Conservation (phyloP, 1,140 invertebrate species). For the Drosophila sechellia region DNA sequence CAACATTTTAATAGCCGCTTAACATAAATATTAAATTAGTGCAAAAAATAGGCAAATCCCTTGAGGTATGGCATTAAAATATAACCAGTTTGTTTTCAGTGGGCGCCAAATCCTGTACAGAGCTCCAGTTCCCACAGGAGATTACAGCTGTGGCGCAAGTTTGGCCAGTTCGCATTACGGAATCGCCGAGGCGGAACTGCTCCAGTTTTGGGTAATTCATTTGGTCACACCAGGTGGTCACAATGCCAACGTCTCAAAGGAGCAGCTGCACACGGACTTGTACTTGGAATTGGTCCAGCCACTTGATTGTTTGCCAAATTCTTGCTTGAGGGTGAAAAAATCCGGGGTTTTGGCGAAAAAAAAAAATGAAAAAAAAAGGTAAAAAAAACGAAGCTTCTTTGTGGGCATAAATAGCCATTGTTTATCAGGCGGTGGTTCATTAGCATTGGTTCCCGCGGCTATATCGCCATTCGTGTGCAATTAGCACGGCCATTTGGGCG, state of each 20-base stretch:
- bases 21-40: too few relatives aligned
- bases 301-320: background rate
- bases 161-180: background rate
- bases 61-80: too few relatives aligned
- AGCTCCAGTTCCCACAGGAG: background rate
- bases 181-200: conserved; percentile 23
- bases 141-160: background rate
- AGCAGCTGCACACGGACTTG: background rate
- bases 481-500: conserved; percentile 64
- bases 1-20: background rate
- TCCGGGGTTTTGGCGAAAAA: background rate
- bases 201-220: conserved; percentile 14
- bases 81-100: background rate
- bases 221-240: conserved; percentile 24
- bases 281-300: conserved; percentile 7
- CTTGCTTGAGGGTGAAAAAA: too few relatives aligned
- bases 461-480: conserved; percentile 33
- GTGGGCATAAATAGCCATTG: background rate
- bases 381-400: background rate
- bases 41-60: too few relatives aligned
- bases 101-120: background rate
- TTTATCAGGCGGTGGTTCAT: conserved; percentile 18
- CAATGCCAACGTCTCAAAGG: background rate
- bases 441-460: conserved; percentile 18
- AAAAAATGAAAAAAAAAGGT: too few relatives aligned